Evolutionary conservation across 2,797 vertebrate species (phyloP).

Genomic region (Scolopax rusticola): DNA sequence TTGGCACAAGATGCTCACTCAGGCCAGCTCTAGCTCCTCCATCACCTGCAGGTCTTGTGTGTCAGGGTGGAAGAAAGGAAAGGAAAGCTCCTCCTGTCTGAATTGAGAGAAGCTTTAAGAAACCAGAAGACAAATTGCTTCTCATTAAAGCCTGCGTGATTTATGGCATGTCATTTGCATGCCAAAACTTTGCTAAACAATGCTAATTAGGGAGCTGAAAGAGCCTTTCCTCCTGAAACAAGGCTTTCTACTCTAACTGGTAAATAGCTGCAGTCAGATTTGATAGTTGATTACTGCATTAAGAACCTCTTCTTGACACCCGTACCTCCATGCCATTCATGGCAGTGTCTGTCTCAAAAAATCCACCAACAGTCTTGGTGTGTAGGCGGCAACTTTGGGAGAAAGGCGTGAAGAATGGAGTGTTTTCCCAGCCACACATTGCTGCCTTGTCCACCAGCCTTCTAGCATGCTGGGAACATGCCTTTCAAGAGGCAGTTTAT

Average conservation of each 20-base stretch:
- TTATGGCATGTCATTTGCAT: slow-evolving; percentile 73
- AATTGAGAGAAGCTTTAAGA: slow-evolving; percentile 48
- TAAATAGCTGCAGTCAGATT: slow-evolving; percentile 53
- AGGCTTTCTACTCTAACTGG: slow-evolving; percentile 15
- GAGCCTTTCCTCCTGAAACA: slow-evolving; percentile 58
- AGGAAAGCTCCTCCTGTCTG: slow-evolving; percentile 17
- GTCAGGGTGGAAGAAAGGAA: background rate
- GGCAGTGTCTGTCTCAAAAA: background rate
- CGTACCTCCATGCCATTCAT: background rate
- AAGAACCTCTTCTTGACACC: slow-evolving; percentile 24
- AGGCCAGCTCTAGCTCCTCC: background rate
- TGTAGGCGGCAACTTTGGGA: background rate
- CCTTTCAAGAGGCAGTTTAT: background rate
- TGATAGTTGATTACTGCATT: slow-evolving; percentile 10
- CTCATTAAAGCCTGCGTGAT: slow-evolving; percentile 64
- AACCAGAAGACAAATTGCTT: slow-evolving; percentile 62
- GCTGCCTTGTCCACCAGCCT: background rate
- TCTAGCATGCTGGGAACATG: background rate
- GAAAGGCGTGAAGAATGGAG: background rate
- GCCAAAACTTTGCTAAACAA: slow-evolving; percentile 66
- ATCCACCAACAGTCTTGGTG: background rate
- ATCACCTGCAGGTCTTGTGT: slow-evolving; percentile 28
- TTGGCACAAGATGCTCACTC: background rate
- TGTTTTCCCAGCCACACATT: background rate
- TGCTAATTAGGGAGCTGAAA: slow-evolving; percentile 70